A percentile compares a stretch with the other conserved stretches of the same genome.
Evolutionary conservation across 2,888 invertebrate species (phyloP).

Genomic region (Congeria kusceri): DNA sequence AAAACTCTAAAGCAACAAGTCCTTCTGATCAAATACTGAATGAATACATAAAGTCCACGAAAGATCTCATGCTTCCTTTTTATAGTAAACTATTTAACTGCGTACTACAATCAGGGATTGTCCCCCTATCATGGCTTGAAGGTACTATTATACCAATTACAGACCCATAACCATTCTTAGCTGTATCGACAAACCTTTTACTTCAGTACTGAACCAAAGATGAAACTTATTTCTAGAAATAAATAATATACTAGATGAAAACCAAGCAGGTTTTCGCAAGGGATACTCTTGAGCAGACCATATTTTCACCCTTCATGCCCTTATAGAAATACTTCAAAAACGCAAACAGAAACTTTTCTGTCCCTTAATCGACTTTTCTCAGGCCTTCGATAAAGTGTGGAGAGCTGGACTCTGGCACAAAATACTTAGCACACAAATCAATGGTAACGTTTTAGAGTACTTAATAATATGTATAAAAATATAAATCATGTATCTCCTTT

Average conservation of each 20-base stretch:
- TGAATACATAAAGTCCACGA: conserved; percentile 19
- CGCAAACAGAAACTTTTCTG: conserved; percentile 6
- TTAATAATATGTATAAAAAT: conserved; percentile 17
- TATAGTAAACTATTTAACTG: no score
- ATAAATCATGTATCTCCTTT: conserved; percentile 8
- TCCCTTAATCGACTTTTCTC: conserved; percentile 12
- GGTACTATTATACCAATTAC: conserved; percentile 30
- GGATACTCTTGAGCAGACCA: conserved; percentile 13
- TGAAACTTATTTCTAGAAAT: no score
- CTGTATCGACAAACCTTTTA: no score
- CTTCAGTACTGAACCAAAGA: no score
- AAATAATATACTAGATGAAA: neutral
- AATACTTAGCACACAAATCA: conserved; percentile 6
- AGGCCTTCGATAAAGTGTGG: conserved; percentile 15
- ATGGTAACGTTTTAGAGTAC: conserved; percentile 10
- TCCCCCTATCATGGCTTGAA: no score
- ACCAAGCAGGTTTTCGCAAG: conserved; percentile 13
- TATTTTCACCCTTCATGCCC: conserved; percentile 14
- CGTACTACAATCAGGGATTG: no score
- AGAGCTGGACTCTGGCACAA: conserved; percentile 16
- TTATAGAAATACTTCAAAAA: conserved; percentile 10
- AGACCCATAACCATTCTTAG: conserved; percentile 34
- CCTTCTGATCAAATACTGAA: neutral
- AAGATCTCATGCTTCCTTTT: neutral
- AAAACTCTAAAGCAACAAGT: neutral